Evolutionary conservation across 2,113 vertebrate genomes (phyloP).

Genomic region (Symphodus melops): DNA sequence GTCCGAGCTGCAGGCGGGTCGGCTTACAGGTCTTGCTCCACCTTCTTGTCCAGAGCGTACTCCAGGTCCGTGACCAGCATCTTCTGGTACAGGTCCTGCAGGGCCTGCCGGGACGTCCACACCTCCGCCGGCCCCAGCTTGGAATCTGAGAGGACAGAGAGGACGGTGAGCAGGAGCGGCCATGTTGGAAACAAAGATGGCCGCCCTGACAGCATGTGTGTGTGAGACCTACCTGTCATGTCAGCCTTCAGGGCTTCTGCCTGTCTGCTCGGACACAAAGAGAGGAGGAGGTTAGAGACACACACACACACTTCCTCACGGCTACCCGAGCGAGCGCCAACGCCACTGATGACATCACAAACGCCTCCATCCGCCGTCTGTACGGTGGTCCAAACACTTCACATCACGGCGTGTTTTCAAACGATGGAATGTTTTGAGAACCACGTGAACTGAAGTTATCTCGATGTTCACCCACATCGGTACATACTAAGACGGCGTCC

Average conservation of each 20-base stretch:
- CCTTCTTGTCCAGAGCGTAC: slow-evolving; percentile 99
- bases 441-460: no score
- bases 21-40: slow-evolving; percentile 99
- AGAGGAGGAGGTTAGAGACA: slow-evolving; percentile 48
- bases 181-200: no score
- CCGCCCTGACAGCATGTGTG: no score
- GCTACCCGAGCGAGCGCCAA: no score
- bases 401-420: no score
- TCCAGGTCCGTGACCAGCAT: slow-evolving; percentile 99
- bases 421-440: no score
- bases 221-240: slow-evolving; percentile 91
- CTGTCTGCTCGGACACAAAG: slow-evolving; percentile 88
- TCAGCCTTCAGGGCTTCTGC: slow-evolving; percentile 99
- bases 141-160: slow-evolving; percentile 84
- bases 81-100: slow-evolving; percentile 99
- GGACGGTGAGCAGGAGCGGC: no score
- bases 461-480: no score
- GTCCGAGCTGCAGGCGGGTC: slow-evolving; percentile 24
- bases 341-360: no score
- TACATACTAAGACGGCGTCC: no score
- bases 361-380: no score
- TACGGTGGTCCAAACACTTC: no score
- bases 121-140: slow-evolving; percentile 97
- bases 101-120: slow-evolving; percentile 98
- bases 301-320: neutral